Evolutionary conservation across 2,888 invertebrate genomes (phyloP), one percentile per base, ranked within the genome.

Genomic region (Ligdia adustata): DNA sequence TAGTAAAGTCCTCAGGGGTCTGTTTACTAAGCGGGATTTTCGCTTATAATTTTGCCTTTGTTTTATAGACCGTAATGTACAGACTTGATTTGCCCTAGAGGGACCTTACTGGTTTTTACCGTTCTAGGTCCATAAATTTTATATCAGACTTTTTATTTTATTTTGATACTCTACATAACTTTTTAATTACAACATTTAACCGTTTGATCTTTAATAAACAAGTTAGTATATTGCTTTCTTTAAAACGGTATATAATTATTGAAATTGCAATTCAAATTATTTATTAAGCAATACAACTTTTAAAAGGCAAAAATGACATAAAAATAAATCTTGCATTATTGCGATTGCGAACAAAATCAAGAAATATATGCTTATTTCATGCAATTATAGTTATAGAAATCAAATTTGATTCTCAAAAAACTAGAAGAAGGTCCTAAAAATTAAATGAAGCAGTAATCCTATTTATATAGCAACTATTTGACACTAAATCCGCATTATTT

Each of bases 21-120:
- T 43, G 60, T 43, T 52, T 55, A 66, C 67, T 67, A 69, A 69
- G 64, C 66, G 67, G 57, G 66, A 78, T 81, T 79, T 74, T 67
- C 64, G 55, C 64, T 72, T 67, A 73, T 79, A 78, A 78, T n/a
- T 79, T 80, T 66, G 64, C 66, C 68, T 72, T 74, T 74, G 71
- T 75, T 81, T 79, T 78, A 79, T 79, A 64, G 71, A 59, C 63
- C 58, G 64, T 72, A 74, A 75, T 68, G 64, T 64, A 70, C 67
- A 69, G 65, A 62, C 63, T 52, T 45, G 60, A 56, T 64, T 60
- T 44, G 61, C 56, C 44, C 46, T 35, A 29, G 31, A 49, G 53
- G 45, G 34, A 46, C 35, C 35, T 47, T 40, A 40, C 39, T 40
- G 35, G 41, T 37, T 13, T 43, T 59, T 54, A 61, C 55, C 55